Base-by-base conservation (phyloP, 2,888 invertebrate genomes). In the Entomobrya multifasciata region DNA sequence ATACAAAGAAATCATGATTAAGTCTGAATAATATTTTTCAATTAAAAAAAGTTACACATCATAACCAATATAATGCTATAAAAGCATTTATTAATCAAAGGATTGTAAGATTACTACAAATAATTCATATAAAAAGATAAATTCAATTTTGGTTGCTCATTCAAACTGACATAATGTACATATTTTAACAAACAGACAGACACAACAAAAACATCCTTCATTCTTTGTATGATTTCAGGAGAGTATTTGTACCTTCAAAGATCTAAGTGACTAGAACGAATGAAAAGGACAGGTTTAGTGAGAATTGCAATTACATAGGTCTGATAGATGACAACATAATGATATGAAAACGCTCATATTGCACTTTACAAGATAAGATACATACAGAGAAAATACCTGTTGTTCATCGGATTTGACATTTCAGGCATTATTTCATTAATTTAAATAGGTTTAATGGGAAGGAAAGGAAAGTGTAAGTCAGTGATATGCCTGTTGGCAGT, bases 211-310 rank as follows among this genome's bases (percentile, higher is more conserved):
- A 36, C 36, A 36, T 15, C 78, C 22, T 27, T 49, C 62, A 78
- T 78, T 78, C 41, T 41, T 25, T 36, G 4, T 36, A 36, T 36
- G 4, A 36, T 36, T 36, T 36, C 5, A 36, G 36, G 8, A 47
- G 78, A 49, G 20, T 67, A 17, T 52, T 11, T 36, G 36, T 36
- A 44, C 17, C 67, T 65, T 36, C 36, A 49, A 52, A 52, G n/a
- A 22, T 44, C 8, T 36, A 70, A 70, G 70, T 81, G 70, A 57
- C 81, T 70, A 67, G 22, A 57, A 70, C 81, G 67, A 82, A 74
- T 82, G 25, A 27, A 49, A 44, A n/a, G 20, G 82, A 82, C 82
- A 74, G 82, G 82, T 82, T 81, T 82, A 36, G 82, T 82, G 60
- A 60, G 82, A 60, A 49, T 57, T 27, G 74, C 74, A 82, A 82